phyloP scores from a whole-genome alignment of 2,113 vertebrate genomes.

The Acrocephalus kingi region DNA sequence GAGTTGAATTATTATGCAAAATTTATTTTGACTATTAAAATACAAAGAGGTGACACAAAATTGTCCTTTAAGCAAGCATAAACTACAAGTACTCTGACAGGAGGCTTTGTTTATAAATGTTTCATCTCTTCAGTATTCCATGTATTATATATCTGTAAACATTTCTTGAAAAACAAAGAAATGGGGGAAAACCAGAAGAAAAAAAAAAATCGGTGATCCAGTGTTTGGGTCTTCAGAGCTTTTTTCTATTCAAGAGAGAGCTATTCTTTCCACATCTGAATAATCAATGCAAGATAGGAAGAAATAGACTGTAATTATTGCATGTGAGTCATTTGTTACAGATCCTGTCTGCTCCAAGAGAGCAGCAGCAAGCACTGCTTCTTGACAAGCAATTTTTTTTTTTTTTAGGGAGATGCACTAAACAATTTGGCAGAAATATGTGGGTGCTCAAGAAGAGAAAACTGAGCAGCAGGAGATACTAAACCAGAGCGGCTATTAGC shows the following conservation, averaged over 20 bases:
- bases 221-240: not conserved
- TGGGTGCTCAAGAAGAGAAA: not conserved
- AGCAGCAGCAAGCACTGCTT: not conserved
- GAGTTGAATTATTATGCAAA: constrained; percentile 71
- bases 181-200: rapidly evolving
- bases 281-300: constrained; percentile 48
- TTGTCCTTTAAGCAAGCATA: constrained; percentile 63
- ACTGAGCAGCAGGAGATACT: not conserved
- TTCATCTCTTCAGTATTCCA: not conserved
- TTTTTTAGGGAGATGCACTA: not conserved
- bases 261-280: constrained; percentile 24
- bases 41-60: constrained; percentile 67
- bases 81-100: constrained; percentile 6
- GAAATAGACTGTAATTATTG: constrained; percentile 46
- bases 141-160: not conserved
- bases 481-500: not conserved
- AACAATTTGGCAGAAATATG: constrained; percentile 5
- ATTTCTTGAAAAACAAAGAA: not conserved
- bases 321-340: constrained; percentile 45
- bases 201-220: not conserved
- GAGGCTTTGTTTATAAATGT: constrained; percentile 16
- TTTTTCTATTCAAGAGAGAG: not conserved
- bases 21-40: constrained; percentile 74
- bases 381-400: constrained; percentile 3
- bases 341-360: not conserved